Conservation (phyloP, 2,888 invertebrate species). For the Caradrina kadenii region DNA sequence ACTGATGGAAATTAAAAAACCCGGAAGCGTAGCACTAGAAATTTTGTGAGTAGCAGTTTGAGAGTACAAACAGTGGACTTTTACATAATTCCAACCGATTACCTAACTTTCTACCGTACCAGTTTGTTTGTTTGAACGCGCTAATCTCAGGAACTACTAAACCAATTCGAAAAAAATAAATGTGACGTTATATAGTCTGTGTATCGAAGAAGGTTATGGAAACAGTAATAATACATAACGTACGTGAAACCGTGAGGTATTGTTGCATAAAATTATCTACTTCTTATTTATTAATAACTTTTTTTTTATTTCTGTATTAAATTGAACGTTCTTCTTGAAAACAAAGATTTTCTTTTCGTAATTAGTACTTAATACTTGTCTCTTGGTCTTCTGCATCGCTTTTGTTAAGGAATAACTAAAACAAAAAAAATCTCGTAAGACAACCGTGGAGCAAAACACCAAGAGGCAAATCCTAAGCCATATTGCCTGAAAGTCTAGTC, state of each 20-base stretch:
- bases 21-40: conserved; percentile 45
- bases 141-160: too few relatives aligned
- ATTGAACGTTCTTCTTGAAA: too few relatives aligned
- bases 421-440: neutral
- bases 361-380: neutral
- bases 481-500: neutral
- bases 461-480: neutral
- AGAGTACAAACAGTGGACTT: neutral
- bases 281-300: too few relatives aligned
- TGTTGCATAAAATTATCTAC: too few relatives aligned
- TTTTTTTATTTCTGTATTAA: too few relatives aligned
- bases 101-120: too few relatives aligned
- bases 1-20: conserved; percentile 58
- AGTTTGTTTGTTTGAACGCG: too few relatives aligned
- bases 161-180: too few relatives aligned
- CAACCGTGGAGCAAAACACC: neutral
- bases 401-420: neutral
- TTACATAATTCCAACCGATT: neutral
- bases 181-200: too few relatives aligned
- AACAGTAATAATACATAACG: too few relatives aligned
- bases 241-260: too few relatives aligned
- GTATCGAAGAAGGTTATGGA: too few relatives aligned
- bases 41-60: conserved; percentile 7
- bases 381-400: neutral
- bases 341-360: neutral